A percentile compares a stretch with the other conserved stretches of the same genome.
These are phyloP conservation scores for Philaenus spumarius DNA, from an alignment of 1,140 invertebrate species.

Conservation along the genomic window DNA sequence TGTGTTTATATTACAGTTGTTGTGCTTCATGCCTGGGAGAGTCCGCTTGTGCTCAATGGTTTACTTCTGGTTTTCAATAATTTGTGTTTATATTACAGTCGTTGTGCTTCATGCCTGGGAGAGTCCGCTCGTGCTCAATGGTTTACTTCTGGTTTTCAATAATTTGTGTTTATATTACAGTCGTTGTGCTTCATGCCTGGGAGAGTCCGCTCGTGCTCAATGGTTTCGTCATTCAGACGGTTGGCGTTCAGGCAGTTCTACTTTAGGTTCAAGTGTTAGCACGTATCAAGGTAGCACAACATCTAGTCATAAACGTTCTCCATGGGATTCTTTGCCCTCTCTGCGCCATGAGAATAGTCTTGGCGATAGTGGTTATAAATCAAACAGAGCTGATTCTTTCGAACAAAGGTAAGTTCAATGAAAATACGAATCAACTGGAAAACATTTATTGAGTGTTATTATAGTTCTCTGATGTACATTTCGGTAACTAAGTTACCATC, in stretches of 20 bases:
- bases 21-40: conserved; percentile 78
- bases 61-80: too few species aligned
- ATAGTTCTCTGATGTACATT: too few species aligned
- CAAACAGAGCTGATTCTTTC: conserved; percentile 74
- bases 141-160: too few species aligned
- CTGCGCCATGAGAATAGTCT: conserved; percentile 72
- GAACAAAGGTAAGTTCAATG: conserved; percentile 65
- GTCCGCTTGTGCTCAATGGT: conserved; percentile 76
- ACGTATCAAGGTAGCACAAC: conserved; percentile 27
- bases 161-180: too few species aligned
- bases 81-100: conserved; percentile 27
- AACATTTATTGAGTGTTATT: too few species aligned
- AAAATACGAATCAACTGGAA: too few species aligned
- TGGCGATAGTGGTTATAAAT: conserved; percentile 78
- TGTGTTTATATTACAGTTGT: conserved; percentile 35
- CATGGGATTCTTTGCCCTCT: conserved; percentile 78
- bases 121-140: conserved; percentile 76
- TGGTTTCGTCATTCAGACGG: conserved; percentile 84
- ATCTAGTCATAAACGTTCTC: conserved; percentile 52
- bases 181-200: conserved; percentile 73
- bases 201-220: conserved; percentile 72
- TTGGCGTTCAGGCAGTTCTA: conserved; percentile 71
- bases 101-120: conserved; percentile 76
- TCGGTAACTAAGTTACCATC: too few species aligned
- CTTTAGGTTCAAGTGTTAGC: conserved; percentile 49